Evolutionary conservation across 1,140 invertebrate species (phyloP).

Genomic region (Tetragonula clypearis): DNA sequence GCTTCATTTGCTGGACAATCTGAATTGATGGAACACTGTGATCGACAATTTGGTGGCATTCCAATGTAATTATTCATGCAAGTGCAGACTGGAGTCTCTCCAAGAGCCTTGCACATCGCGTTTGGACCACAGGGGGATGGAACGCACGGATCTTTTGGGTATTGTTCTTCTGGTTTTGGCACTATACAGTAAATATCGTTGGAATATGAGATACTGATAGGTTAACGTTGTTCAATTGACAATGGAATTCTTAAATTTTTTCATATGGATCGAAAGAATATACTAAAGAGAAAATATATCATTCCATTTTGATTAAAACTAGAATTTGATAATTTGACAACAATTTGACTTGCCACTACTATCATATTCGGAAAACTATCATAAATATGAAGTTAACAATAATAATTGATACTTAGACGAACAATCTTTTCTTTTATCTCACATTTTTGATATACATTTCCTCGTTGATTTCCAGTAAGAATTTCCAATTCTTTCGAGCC

Average conservation of each 20-base stretch:
- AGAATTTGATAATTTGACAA: too few relatives aligned
- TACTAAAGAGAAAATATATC: not conserved
- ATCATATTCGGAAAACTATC: not conserved
- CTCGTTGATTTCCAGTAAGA: too few relatives aligned
- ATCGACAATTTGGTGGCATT: constrained; percentile 82
- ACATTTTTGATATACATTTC: too few relatives aligned
- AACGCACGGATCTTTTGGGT: constrained; percentile 77
- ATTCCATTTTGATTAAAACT: too few relatives aligned
- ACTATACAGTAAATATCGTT: constrained; percentile 7
- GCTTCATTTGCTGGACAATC: constrained; percentile 82
- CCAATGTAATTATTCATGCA: constrained; percentile 83
- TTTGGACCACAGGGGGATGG: constrained; percentile 83
- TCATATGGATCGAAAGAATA: not conserved
- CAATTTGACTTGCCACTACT: too few relatives aligned
- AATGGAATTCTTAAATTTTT: not conserved
- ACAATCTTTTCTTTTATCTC: too few relatives aligned
- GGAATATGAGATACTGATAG: not conserved
- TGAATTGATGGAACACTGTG: constrained; percentile 82
- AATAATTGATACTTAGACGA: not conserved
- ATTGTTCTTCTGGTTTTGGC: constrained; percentile 58
- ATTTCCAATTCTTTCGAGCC: too few relatives aligned
- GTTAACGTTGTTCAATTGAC: not conserved
- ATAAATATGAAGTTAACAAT: not conserved
- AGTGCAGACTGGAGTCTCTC: constrained; percentile 81
- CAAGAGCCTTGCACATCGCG: constrained; percentile 80